phyloP scores from a whole-genome alignment of 2,888 invertebrate species.

The Orchestes rusci region DNA sequence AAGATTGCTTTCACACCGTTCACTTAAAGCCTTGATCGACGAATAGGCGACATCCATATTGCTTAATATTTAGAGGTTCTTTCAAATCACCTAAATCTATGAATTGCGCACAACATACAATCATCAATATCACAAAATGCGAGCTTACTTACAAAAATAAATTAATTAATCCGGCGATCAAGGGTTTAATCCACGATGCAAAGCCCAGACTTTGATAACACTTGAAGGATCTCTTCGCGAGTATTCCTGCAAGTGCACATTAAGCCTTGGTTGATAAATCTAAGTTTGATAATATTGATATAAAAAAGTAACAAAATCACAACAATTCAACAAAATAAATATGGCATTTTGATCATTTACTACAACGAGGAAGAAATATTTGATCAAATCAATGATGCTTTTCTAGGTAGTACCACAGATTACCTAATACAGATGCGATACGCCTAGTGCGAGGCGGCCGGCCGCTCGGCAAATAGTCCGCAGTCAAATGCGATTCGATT shows the following conservation, averaged over 20 bases:
- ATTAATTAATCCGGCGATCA: not conserved
- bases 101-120: not conserved
- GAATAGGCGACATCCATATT: not conserved
- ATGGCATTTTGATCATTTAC: slow-evolving; percentile 21
- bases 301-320: slow-evolving; percentile 30
- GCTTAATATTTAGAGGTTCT: too few relatives aligned
- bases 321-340: slow-evolving; percentile 29
- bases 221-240: too few relatives aligned
- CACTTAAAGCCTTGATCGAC: not conserved
- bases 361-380: slow-evolving; percentile 14
- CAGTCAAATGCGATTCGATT: too few relatives aligned
- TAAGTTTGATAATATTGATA: slow-evolving; percentile 25
- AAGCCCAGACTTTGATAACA: not conserved
- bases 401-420: too few relatives aligned
- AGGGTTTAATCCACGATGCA: not conserved
- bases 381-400: too few relatives aligned
- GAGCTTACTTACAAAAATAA: slow-evolving; percentile 10
- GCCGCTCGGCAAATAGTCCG: not conserved
- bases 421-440: too few relatives aligned
- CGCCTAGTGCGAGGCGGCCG: too few relatives aligned
- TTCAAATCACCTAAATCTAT: too few relatives aligned
- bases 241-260: too few relatives aligned
- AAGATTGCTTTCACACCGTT: not conserved
- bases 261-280: slow-evolving; percentile 9
- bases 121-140: slow-evolving; percentile 8